Conservation (phyloP, 2,888 invertebrate genomes). For the Timandra comae region DNA sequence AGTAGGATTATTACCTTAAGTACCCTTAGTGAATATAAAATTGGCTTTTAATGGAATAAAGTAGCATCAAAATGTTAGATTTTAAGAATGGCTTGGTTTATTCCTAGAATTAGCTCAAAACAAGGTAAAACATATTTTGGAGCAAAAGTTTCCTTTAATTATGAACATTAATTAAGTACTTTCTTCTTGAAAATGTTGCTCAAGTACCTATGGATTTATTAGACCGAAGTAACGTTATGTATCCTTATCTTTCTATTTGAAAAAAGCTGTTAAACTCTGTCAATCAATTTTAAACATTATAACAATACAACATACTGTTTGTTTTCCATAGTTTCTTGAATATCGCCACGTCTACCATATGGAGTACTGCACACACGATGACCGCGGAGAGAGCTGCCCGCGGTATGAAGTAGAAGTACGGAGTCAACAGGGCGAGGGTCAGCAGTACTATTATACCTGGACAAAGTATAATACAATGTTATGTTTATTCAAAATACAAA, state of each 20-base stretch:
- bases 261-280: too few species aligned
- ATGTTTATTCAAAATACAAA: neutral
- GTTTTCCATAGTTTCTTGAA: slow-evolving; percentile 79
- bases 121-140: too few species aligned
- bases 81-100: too few species aligned
- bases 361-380: slow-evolving; percentile 86
- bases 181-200: too few species aligned
- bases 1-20: slow-evolving; percentile 31
- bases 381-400: slow-evolving; percentile 82
- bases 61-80: slow-evolving; percentile 31
- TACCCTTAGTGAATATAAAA: slow-evolving; percentile 29
- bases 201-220: too few species aligned
- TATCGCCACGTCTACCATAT: slow-evolving; percentile 82
- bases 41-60: slow-evolving; percentile 33
- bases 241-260: too few species aligned
- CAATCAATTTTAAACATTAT: too few species aligned
- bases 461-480: neutral
- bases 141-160: too few species aligned
- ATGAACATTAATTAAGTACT: too few species aligned
- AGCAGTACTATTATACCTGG: slow-evolving; percentile 82
- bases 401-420: slow-evolving; percentile 85
- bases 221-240: too few species aligned
- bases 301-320: slow-evolving; percentile 79
- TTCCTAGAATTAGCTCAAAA: too few species aligned
- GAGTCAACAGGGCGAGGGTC: slow-evolving; percentile 83